Percentiles rank a stretch among this genome's conserved stretches.
These are phyloP conservation scores for Trialeurodes vaporariorum DNA, from an alignment of 1,140 invertebrate species.

Conservation along the genomic window DNA sequence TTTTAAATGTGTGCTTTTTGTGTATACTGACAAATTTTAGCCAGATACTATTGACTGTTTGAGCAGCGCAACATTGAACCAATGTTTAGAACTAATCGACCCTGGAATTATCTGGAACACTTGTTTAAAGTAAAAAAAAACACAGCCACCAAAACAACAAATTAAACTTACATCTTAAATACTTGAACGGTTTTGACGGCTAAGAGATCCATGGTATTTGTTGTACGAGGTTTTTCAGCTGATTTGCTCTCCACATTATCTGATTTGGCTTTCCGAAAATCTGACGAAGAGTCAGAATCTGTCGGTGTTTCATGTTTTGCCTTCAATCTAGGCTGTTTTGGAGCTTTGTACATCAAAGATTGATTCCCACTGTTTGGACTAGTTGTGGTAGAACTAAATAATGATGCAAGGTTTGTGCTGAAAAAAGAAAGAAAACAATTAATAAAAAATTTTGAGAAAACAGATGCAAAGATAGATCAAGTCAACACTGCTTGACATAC, in stretches of 20 bases:
- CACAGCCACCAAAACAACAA: too few relatives aligned
- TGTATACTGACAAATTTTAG: too few relatives aligned
- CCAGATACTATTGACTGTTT: too few relatives aligned
- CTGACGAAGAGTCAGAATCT: not conserved
- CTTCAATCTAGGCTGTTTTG: slow-evolving; percentile 19
- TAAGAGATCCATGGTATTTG: slow-evolving; percentile 12
- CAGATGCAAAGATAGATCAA: too few relatives aligned
- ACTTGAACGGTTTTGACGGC: slow-evolving; percentile 19
- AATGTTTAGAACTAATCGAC: too few relatives aligned
- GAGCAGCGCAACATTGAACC: too few relatives aligned
- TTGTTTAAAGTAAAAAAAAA: too few relatives aligned
- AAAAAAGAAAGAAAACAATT: not conserved
- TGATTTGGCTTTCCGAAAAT: not conserved
- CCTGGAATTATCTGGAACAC: too few relatives aligned
- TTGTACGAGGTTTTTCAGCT: not conserved
- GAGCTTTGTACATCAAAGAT: slow-evolving; percentile 21
- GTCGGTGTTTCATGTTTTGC: not conserved
- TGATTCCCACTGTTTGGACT: slow-evolving; percentile 11
- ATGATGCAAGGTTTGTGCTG: slow-evolving; percentile 19
- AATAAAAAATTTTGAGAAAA: not conserved
- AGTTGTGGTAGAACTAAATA: slow-evolving; percentile 12
- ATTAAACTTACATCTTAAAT: slow-evolving; percentile 25
- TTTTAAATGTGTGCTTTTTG: too few relatives aligned
- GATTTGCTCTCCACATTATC: not conserved
- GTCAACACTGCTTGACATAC: too few relatives aligned